These are phyloP conservation scores for Eurystomus glaucurus DNA, from an alignment of 2,797 vertebrate genomes.

Conservation along the genomic window DNA sequence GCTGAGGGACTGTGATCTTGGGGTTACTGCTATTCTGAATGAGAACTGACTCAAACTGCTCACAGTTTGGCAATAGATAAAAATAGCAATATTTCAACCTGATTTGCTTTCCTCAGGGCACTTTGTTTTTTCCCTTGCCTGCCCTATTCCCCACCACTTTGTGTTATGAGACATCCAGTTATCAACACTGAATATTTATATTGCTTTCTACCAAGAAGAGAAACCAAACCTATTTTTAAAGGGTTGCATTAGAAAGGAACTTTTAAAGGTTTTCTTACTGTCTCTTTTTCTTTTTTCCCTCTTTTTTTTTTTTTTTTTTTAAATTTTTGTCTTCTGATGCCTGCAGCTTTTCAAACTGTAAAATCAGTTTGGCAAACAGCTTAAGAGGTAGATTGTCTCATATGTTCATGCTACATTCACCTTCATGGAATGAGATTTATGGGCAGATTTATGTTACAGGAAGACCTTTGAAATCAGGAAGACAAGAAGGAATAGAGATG, in stretches of 20 bases:
- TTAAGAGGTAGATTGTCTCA: neutral
- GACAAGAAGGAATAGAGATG: neutral
- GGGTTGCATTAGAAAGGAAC: neutral
- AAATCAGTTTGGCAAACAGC: neutral
- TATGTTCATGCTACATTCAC: neutral
- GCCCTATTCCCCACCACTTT: neutral
- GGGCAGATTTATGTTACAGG: neutral
- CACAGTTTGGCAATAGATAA: neutral
- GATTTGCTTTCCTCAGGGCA: neutral
- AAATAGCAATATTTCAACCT: neutral
- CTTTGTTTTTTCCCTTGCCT: neutral
- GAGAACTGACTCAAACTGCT: neutral
- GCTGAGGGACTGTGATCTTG: neutral
- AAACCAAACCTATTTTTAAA: neutral
- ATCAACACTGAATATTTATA: neutral
- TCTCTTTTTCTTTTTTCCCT: neutral
- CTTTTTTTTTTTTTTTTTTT: neutral
- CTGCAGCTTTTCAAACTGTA: neutral
- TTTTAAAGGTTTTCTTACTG: neutral
- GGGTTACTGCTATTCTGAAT: neutral
- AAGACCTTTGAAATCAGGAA: neutral
- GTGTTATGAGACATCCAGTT: neutral
- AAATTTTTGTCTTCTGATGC: neutral
- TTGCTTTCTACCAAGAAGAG: neutral
- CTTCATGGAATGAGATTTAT: neutral